These are phyloP conservation scores for Dendrolimus pini DNA, from an alignment of 2,888 invertebrate genomes.

Conservation along the genomic window DNA sequence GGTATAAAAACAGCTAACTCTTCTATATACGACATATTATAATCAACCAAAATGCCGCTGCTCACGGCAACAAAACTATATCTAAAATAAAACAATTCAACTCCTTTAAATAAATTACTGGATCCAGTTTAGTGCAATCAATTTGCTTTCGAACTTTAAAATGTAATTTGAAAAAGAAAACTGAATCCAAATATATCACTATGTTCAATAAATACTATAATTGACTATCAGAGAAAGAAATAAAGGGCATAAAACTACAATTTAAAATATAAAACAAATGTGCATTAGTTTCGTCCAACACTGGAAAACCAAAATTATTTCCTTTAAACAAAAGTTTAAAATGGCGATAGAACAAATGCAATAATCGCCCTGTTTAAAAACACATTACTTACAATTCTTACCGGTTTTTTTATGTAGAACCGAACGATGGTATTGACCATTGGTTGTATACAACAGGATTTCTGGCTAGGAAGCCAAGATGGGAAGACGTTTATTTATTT, in stretches of 20 bases:
- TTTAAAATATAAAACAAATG: neutral
- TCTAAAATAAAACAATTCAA: conserved; percentile 30
- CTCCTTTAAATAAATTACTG: conserved; percentile 20
- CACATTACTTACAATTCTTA: too few species aligned
- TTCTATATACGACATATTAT: conserved; percentile 16
- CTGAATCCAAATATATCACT: conserved; percentile 31
- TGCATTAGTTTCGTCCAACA: too few species aligned
- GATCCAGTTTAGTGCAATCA: conserved; percentile 26
- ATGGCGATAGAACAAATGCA: too few species aligned
- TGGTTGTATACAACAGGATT: too few species aligned
- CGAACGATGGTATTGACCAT: too few species aligned
- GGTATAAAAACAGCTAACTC: conserved; percentile 4
- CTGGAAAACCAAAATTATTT: too few species aligned
- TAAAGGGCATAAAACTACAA: conserved; percentile 19
- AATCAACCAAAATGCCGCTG: conserved; percentile 41
- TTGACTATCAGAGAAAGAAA: conserved; percentile 44
- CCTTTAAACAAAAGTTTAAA: too few species aligned
- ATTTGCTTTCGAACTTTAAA: neutral
- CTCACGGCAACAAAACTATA: conserved; percentile 34
- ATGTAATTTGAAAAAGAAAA: conserved; percentile 18
- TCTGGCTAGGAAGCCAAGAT: too few species aligned
- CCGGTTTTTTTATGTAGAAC: too few species aligned
- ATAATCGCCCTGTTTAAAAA: too few species aligned
- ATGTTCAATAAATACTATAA: conserved; percentile 48
- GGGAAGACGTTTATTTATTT: too few species aligned